A percentile compares a stretch with the other conserved stretches of the same genome.
phyloP scores from a whole-genome alignment of 92 coral and sea anemone genomes.

The Zoanthus gigantus region DNA sequence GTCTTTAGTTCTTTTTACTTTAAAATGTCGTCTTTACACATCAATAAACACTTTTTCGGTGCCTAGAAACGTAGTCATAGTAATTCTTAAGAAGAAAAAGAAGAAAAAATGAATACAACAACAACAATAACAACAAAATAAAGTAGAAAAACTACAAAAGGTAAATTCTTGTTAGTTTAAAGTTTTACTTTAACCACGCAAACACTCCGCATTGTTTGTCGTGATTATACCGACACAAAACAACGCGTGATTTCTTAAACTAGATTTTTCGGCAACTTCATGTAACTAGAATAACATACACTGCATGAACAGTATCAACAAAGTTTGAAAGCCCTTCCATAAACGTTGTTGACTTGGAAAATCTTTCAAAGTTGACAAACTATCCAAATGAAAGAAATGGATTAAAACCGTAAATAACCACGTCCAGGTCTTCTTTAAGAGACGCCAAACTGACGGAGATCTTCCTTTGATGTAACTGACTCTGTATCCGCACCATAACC shows the following conservation, averaged over 20 bases:
- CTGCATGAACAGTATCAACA: neutral
- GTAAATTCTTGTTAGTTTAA: neutral
- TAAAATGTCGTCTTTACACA: no score
- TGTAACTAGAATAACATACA: neutral
- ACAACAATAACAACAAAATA: no score
- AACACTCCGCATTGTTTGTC: neutral
- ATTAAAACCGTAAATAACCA: neutral
- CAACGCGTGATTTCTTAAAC: neutral
- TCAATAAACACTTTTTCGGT: no score
- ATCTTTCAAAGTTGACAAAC: neutral
- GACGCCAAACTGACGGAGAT: slow-evolving; percentile 44
- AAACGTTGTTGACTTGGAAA: neutral
- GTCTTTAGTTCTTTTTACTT: no score
- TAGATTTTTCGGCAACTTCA: neutral
- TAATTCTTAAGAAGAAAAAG: no score
- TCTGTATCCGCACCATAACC: slow-evolving; percentile 89
- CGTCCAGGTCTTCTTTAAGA: neutral
- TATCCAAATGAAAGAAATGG: neutral
- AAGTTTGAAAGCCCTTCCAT: neutral
- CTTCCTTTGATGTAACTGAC: slow-evolving; percentile 67
- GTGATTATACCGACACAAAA: neutral
- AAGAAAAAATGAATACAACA: no score
- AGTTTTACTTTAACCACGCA: neutral
- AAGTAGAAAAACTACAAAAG: no score
- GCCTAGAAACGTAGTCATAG: no score